A percentile compares a stretch with the other conserved stretches of the same genome.
These are phyloP conservation scores for Xanthia togata DNA, from an alignment of 2,888 invertebrate species.

Conservation along the genomic window DNA sequence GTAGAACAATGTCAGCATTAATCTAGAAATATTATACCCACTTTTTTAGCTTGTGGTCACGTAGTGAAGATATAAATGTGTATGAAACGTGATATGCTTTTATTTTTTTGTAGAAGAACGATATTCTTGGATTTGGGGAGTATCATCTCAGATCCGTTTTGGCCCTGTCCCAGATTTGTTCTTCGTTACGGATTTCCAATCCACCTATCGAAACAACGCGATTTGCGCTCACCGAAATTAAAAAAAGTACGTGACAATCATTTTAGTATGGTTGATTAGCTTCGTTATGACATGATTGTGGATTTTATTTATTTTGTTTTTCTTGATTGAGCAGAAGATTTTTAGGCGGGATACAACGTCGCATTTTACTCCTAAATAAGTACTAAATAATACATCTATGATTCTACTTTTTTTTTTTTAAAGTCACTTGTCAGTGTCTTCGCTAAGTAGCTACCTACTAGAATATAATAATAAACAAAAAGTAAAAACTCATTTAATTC, in stretches of 20 bases:
- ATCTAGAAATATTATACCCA: slow-evolving; percentile 13
- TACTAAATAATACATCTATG: too few species aligned
- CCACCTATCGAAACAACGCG: slow-evolving; percentile 15
- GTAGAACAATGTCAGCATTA: slow-evolving; percentile 34
- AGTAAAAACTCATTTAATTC: too few species aligned
- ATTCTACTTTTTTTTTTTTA: too few species aligned
- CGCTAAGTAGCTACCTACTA: too few species aligned
- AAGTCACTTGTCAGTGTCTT: too few species aligned
- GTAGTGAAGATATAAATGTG: slow-evolving; percentile 31
- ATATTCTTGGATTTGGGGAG: slow-evolving; percentile 29
- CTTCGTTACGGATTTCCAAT: slow-evolving; percentile 18
- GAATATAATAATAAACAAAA: too few species aligned
- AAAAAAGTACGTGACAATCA: slow-evolving; percentile 44
- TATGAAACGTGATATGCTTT: slow-evolving; percentile 53
- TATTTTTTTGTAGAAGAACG: slow-evolving; percentile 15
- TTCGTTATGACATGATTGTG: background rate
- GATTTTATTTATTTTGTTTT: slow-evolving; percentile 9
- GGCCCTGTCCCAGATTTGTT: background rate
- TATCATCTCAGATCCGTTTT: slow-evolving; percentile 13
- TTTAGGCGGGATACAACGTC: background rate
- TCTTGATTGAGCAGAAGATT: background rate
- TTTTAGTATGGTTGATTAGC: slow-evolving; percentile 11
- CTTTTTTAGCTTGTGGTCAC: slow-evolving; percentile 40
- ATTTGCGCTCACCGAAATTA: slow-evolving; percentile 42
- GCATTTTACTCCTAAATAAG: background rate